Conservation (phyloP, 2,888 invertebrate genomes). For the Liposcelis brunnea region DNA sequence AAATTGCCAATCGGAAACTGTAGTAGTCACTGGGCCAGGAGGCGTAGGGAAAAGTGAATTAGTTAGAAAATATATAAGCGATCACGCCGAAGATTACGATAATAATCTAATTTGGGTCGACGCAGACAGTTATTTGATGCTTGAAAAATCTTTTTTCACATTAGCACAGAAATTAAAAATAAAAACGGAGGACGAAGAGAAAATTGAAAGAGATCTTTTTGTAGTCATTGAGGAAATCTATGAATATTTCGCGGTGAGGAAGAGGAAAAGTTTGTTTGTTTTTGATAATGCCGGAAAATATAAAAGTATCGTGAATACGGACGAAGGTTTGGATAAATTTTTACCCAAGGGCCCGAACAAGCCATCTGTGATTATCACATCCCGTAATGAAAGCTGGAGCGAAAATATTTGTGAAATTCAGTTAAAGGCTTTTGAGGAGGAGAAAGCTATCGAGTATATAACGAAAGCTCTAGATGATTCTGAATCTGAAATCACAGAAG, state of each 20-base stretch:
- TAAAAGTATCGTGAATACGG: constrained; percentile 1
- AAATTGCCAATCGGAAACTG: neutral
- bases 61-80: constrained; percentile 10
- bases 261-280: constrained; percentile 11
- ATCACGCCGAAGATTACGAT: constrained; percentile 7
- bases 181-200: constrained; percentile 9
- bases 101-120: constrained; percentile 13
- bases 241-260: constrained; percentile 3
- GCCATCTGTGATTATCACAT: constrained; percentile 12
- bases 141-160: constrained; percentile 9
- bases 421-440: too few species aligned
- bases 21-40: constrained; percentile 10
- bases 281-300: constrained; percentile 12
- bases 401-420: too few species aligned
- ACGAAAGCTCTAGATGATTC: neutral
- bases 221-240: constrained; percentile 11
- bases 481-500: neutral
- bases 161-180: constrained; percentile 11
- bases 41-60: constrained; percentile 15
- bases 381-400: constrained; percentile 11
- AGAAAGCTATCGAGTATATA: too few species aligned
- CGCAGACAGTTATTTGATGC: constrained; percentile 9
- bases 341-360: constrained; percentile 8
- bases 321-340: constrained; percentile 10
- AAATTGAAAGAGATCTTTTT: constrained; percentile 7